Evolutionary conservation across 2,113 vertebrate genomes (phyloP).

Genomic region (Todiramphus saurophagus): DNA sequence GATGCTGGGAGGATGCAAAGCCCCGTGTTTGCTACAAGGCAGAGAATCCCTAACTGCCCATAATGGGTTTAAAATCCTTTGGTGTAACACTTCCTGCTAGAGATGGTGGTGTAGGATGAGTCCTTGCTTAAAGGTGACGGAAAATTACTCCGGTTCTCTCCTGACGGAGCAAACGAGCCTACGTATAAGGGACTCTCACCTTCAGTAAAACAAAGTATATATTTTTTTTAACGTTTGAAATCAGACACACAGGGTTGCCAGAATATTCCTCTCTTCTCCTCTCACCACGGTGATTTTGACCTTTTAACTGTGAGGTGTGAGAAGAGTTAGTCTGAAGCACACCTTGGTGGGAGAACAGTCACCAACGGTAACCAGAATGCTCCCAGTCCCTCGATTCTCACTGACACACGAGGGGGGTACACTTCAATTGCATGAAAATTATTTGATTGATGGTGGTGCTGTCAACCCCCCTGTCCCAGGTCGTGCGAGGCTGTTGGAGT

Average conservation of each 20-base stretch:
- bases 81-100: neutral
- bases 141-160: neutral
- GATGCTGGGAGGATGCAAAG: neutral
- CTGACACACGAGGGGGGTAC: neutral
- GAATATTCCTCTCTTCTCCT: neutral
- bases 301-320: neutral
- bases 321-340: neutral
- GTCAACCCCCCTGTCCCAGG: too few species aligned
- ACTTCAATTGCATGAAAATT: neutral
- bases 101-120: neutral
- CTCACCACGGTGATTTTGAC: neutral
- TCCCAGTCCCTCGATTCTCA: neutral
- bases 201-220: neutral
- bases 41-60: neutral
- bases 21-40: rapidly evolving
- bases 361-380: neutral
- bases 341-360: neutral
- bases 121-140: neutral
- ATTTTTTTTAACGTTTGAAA: neutral
- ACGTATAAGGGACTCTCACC: neutral
- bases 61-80: neutral
- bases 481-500: neutral
- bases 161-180: neutral
- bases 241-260: neutral
- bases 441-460: neutral